Percentiles rank a stretch among this genome's conserved stretches.
Evolutionary conservation across 2,797 vertebrate genomes (phyloP).

Genomic region (Anisognathus igniventris): DNA sequence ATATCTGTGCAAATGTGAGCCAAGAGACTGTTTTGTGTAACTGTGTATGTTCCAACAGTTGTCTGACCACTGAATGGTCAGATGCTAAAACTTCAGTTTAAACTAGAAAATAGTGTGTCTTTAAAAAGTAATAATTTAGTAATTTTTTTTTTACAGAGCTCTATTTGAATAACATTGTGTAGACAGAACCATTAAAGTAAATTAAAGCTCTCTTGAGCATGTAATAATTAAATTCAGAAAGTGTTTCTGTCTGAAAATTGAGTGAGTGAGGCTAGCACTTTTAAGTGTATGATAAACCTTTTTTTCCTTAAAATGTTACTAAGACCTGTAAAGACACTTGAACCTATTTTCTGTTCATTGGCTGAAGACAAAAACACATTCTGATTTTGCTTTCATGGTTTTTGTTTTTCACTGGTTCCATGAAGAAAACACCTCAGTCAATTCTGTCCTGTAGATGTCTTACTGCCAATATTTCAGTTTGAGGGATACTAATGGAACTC

Average conservation of each 20-base stretch:
- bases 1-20: background rate
- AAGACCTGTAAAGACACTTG: background rate
- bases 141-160: background rate
- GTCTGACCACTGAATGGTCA: background rate
- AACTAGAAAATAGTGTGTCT: background rate
- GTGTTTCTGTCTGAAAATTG: background rate
- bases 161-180: background rate
- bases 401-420: background rate
- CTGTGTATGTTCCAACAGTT: background rate
- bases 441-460: background rate
- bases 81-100: background rate
- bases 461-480: background rate
- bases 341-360: background rate
- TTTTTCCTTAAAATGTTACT: background rate
- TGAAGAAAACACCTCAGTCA: background rate
- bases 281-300: background rate
- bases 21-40: background rate
- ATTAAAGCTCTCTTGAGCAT: background rate
- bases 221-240: background rate
- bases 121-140: background rate
- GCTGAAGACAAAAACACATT: background rate
- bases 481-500: background rate
- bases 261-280: background rate
- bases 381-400: background rate
- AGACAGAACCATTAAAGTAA: background rate